These are phyloP conservation scores for Oenanthe oenanthe DNA, from an alignment of 2,113 vertebrate species.

Conservation along the genomic window DNA sequence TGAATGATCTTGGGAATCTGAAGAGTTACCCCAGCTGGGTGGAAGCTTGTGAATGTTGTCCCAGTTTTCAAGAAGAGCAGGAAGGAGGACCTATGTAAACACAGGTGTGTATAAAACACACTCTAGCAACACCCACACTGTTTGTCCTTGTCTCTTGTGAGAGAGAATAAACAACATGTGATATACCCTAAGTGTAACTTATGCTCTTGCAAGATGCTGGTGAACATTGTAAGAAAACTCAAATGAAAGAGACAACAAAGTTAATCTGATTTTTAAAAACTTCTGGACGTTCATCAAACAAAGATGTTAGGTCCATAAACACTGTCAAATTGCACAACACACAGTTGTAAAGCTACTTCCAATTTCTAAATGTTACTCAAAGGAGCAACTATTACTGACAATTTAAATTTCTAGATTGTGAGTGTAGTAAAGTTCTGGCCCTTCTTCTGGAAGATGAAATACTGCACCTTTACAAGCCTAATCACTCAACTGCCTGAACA, in stretches of 20 bases:
- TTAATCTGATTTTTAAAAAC: neutral
- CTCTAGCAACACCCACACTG: rapidly evolving
- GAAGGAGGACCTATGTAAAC: neutral
- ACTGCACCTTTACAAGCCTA: neutral
- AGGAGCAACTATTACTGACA: neutral
- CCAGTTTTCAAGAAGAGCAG: neutral
- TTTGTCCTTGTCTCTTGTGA: neutral
- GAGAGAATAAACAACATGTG: neutral
- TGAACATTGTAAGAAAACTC: neutral
- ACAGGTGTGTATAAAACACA: neutral
- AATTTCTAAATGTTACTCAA: neutral
- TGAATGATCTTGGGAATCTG: neutral
- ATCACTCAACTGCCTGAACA: neutral
- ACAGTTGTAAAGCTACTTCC: neutral
- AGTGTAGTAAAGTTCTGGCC: neutral
- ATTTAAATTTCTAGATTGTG: neutral
- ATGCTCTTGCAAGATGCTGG: neutral
- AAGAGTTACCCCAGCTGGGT: neutral
- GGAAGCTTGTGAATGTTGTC: neutral
- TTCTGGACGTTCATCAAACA: neutral
- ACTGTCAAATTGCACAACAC: neutral
- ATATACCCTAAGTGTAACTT: neutral
- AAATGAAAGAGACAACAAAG: neutral
- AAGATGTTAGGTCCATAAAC: neutral
- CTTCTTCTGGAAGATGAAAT: neutral